Conservation (phyloP, 2,888 invertebrate genomes). For the Coleophora flavipennella region DNA sequence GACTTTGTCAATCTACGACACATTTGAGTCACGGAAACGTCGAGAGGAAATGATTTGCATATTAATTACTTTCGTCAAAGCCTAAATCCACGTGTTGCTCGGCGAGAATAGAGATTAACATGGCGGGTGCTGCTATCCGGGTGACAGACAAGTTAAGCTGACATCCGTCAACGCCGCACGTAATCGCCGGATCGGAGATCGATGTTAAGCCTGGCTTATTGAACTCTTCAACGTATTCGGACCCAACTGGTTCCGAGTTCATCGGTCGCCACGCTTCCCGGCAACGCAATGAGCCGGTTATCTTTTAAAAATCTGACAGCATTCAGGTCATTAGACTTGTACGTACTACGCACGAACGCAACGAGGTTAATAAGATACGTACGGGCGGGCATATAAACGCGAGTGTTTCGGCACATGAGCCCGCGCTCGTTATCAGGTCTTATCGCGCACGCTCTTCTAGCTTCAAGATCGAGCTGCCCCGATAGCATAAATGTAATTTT, state of each 20-base stretch:
- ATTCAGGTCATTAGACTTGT: constrained; percentile 41
- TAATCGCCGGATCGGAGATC: constrained; percentile 68
- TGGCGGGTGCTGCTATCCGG: constrained; percentile 55
- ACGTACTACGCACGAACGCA: constrained; percentile 17
- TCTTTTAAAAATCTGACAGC: constrained; percentile 53
- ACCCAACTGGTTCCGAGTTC: constrained; percentile 44
- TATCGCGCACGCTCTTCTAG: constrained; percentile 20
- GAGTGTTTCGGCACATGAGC: constrained; percentile 24
- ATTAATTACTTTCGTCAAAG: constrained; percentile 68
- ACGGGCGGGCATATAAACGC: constrained; percentile 20
- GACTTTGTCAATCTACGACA: constrained; percentile 37
- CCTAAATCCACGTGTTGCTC: constrained; percentile 69
- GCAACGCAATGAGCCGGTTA: constrained; percentile 42
- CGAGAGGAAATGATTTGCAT: constrained; percentile 67
- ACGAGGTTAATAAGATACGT: constrained; percentile 20
- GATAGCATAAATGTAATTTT: constrained; percentile 24
- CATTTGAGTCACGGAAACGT: constrained; percentile 63
- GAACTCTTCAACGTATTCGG: constrained; percentile 53
- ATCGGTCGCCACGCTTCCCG: constrained; percentile 34
- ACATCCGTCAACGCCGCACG: constrained; percentile 69
- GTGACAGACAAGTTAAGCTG: constrained; percentile 69
- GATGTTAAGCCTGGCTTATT: constrained; percentile 67
- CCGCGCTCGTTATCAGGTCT: constrained; percentile 20
- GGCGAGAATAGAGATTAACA: constrained; percentile 65
- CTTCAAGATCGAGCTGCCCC: constrained; percentile 21